Evolutionary conservation across 1,140 invertebrate species (phyloP).

Genomic region (Lordiphosa stackelbergi): DNA sequence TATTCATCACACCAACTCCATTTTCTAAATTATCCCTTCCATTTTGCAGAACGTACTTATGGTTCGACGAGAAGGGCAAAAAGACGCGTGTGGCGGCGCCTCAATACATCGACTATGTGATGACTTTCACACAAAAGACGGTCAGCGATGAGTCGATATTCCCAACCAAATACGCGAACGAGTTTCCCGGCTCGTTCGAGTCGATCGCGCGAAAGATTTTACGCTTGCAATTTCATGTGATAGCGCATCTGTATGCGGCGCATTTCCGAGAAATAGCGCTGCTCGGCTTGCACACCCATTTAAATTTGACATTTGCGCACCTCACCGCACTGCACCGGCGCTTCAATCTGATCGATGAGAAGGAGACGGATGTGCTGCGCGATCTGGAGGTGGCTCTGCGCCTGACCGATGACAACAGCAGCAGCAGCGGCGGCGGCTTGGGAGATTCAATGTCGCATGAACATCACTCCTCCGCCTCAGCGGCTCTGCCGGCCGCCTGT

Average conservation of each 20-base stretch:
- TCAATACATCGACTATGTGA: conserved; percentile 99
- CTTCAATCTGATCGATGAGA: conserved; percentile 95
- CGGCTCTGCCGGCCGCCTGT: conserved; percentile 13
- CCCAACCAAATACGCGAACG: conserved; percentile 98
- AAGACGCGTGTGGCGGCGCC: conserved; percentile 97
- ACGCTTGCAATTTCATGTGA: conserved; percentile 96
- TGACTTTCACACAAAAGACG: conserved; percentile 98
- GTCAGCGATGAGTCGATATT: conserved; percentile 98
- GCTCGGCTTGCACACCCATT: conserved; percentile 93
- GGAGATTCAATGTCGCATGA: conserved; percentile 8
- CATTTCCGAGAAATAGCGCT: conserved; percentile 97
- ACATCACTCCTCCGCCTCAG: conserved; percentile 17
- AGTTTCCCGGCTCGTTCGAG: conserved; percentile 96
- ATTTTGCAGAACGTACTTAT: conserved; percentile 91
- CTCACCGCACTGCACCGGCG: conserved; percentile 92
- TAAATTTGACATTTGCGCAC: conserved; percentile 97
- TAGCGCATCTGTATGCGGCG: conserved; percentile 98
- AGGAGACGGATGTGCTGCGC: conserved; percentile 95
- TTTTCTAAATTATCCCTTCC: too few relatives aligned
- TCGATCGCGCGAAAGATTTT: conserved; percentile 96
- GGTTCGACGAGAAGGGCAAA: conserved; percentile 99
- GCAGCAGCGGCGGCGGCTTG: conserved; percentile 17
- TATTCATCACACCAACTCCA: too few relatives aligned
- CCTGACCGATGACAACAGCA: conserved; percentile 78
- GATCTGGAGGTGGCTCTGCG: conserved; percentile 88